These are phyloP conservation scores for Telmatochromis sp. DNA, from an alignment of 2,113 vertebrate genomes.

Conservation along the genomic window DNA sequence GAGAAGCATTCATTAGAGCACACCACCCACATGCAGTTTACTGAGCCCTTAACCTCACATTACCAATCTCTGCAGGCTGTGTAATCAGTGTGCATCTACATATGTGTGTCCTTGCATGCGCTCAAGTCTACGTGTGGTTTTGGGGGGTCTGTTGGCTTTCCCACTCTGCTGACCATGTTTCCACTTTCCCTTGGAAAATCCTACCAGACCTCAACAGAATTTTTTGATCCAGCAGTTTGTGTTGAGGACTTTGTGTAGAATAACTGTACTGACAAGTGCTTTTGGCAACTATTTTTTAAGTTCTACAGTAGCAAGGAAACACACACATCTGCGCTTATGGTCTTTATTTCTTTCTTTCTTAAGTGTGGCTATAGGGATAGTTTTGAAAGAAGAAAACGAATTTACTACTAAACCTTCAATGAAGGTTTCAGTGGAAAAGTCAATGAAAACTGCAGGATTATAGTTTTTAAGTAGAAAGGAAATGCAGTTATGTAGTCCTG, in stretches of 20 bases:
- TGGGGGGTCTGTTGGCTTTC: slow-evolving; percentile 1
- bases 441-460: not conserved
- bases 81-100: not conserved
- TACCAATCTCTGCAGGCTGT: slow-evolving; percentile 36
- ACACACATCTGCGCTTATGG: not conserved
- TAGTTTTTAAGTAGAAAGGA: not conserved
- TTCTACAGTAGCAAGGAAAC: not conserved
- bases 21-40: slow-evolving; percentile 62
- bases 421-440: not conserved
- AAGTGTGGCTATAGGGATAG: not conserved
- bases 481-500: not conserved
- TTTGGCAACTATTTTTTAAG: not conserved
- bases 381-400: not conserved
- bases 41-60: slow-evolving; percentile 55
- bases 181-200: slow-evolving; percentile 45
- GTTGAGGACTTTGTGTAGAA: slow-evolving; percentile 6
- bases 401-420: not conserved
- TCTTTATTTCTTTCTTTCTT: not conserved
- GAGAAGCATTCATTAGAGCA: slow-evolving; percentile 62
- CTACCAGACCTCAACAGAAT: not conserved
- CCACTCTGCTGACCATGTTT: slow-evolving; percentile 20
- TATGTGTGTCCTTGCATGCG: not conserved
- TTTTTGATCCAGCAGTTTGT: slow-evolving; percentile 4
- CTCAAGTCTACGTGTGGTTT: slow-evolving; percentile 30
- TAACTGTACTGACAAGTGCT: slow-evolving; percentile 8